Base-by-base conservation (phyloP, 2,113 vertebrate genomes). In the Tragelaphus buxtoni region DNA sequence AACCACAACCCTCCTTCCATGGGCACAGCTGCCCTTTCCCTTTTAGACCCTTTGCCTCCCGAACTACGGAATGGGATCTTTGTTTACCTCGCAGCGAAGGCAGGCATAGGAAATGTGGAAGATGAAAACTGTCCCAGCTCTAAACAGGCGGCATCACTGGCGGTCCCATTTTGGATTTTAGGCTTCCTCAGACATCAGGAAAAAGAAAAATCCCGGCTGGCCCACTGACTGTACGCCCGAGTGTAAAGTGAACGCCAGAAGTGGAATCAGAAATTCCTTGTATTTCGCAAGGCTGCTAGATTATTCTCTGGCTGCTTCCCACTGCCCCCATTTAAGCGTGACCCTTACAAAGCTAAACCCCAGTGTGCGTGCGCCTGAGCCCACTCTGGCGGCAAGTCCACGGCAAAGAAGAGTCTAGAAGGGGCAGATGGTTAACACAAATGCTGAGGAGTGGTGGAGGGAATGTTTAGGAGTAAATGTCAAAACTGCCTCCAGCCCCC, bases 161-260 rank as follows among this genome's bases (percentile, higher is more conserved):
- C 2, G n/a, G 83, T 89, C 96, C 35, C 87, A 88, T 88, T 96
- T n/a, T 90, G 88, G 55, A 80, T 89, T 93, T 76, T 81, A 35
- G 80, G 90, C 55, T 90, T 94, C 56, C 92, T 94, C 69, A 58
- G 45, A 51, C 72, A 93, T 42, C 79, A 89, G 22, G 24, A n/a
- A 63, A 82, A 84, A 81, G 42, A 95, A 82, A 69, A 79, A 76
- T 24, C 61, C 17, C 32, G 14, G 30, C 60, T 30, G 18, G 63
- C 74, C 61, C 51, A 35, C 58, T 79, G 55, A 39, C 17, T 18
- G 63, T 47, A 35, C 26, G 26, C 61, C 80, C 13, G 0, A 69
- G 22, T 24, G 4, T 30, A 53, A 55, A 60, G 22, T 55, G 39
- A 60, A 24, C 28, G 88, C 55, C 63, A 69, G 51, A 85, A 60